A percentile compares a stretch with the other conserved stretches of the same genome.
Evolutionary conservation across 2,797 vertebrate species (phyloP).

Genomic region (Myripristis jacobus): DNA sequence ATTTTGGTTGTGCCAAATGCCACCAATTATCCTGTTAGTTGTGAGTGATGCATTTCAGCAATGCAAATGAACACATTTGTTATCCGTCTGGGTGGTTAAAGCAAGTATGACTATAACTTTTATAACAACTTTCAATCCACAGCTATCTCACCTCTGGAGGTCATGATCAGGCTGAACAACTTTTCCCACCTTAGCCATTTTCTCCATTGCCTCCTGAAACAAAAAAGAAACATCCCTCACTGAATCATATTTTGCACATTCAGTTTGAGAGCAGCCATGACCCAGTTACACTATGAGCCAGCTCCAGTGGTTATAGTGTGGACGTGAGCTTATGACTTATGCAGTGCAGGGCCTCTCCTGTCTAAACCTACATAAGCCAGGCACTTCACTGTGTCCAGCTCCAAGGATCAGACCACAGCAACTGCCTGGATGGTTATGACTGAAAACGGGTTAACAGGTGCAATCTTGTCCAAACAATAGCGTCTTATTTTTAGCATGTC

Average conservation of each 20-base stretch:
- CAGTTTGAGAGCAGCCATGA: slow-evolving; percentile 37
- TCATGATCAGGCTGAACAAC: slow-evolving; percentile 85
- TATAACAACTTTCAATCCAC: background rate
- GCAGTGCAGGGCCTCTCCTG: slow-evolving; percentile 37
- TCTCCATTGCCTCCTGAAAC: slow-evolving; percentile 92
- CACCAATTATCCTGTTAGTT: background rate
- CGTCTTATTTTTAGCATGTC: slow-evolving; percentile 74
- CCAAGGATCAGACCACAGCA: slow-evolving; percentile 69
- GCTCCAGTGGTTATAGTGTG: slow-evolving; percentile 20
- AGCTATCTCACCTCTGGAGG: slow-evolving; percentile 85
- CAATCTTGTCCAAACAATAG: slow-evolving; percentile 64
- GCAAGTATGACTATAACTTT: too few species aligned
- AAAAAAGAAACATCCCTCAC: slow-evolving; percentile 43
- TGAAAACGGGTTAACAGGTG: slow-evolving; percentile 72
- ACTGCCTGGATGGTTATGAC: slow-evolving; percentile 56
- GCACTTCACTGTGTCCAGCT: slow-evolving; percentile 41
- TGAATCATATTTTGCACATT: slow-evolving; percentile 54
- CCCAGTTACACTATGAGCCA: slow-evolving; percentile 53
- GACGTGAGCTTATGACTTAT: slow-evolving; percentile 56
- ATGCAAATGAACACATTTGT: background rate
- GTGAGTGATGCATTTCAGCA: too few species aligned
- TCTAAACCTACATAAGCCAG: slow-evolving; percentile 59
- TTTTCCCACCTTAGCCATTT: slow-evolving; percentile 91
- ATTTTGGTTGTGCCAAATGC: background rate
- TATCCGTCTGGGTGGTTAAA: background rate